Evolutionary conservation across 1,140 invertebrate genomes (phyloP).

Genomic region (Spodoptera litura): DNA sequence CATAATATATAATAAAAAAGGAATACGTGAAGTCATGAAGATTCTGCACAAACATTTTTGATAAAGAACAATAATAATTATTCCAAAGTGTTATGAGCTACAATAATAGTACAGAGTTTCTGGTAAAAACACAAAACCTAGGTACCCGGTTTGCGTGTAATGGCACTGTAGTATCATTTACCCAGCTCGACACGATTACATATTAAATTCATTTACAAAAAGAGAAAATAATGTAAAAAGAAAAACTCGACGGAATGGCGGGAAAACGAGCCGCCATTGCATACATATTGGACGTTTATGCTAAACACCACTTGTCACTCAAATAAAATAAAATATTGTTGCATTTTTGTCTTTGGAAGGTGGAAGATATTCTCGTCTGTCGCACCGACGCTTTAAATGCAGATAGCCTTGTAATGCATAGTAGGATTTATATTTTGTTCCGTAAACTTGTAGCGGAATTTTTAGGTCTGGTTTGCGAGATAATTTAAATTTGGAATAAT

Average conservation of each 20-base stretch:
- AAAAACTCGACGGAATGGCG: conserved; percentile 22
- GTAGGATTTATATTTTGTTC: conserved; percentile 23
- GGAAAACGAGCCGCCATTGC: conserved; percentile 42
- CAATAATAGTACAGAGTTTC: neutral
- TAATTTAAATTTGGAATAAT: neutral
- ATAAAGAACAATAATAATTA: too few relatives aligned
- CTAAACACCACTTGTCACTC: conserved; percentile 41
- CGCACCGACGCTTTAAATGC: conserved; percentile 31
- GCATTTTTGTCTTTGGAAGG: conserved; percentile 42
- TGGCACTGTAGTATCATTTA: conserved; percentile 14
- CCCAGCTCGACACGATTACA: conserved; percentile 35
- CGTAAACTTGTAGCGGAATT: neutral
- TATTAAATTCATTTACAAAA: conserved; percentile 45
- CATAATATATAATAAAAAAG: too few relatives aligned
- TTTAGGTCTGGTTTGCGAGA: conserved; percentile 4
- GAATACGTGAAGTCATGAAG: too few relatives aligned
- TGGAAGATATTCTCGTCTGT: conserved; percentile 8
- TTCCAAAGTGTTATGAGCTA: neutral
- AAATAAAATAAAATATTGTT: conserved; percentile 48
- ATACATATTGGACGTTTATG: conserved; percentile 40
- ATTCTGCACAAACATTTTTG: too few relatives aligned
- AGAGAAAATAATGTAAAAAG: conserved; percentile 41
- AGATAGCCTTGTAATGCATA: conserved; percentile 25
- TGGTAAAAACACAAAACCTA: neutral
- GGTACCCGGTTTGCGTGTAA: neutral